Conservation (phyloP, 2,888 invertebrate species). For the Branchipolynoe longqiensis region DNA sequence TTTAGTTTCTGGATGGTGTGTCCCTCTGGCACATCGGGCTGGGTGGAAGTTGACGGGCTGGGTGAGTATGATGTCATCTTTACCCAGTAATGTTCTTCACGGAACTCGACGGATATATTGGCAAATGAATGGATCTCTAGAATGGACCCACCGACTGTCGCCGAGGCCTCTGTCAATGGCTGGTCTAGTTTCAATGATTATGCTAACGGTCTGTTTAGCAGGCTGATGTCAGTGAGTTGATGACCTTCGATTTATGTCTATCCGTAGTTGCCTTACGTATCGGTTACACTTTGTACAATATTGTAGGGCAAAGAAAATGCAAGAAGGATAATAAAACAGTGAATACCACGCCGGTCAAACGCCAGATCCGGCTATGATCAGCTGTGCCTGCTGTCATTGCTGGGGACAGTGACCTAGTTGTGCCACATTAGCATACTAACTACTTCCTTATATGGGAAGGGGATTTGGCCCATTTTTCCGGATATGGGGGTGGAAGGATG, state of each 20-base stretch:
- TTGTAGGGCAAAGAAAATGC: no score
- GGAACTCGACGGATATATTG: not conserved
- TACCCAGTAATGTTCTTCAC: not conserved
- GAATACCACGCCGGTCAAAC: not conserved
- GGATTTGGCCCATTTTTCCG: conserved; percentile 6
- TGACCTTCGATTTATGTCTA: not conserved
- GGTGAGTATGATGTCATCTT: conserved; percentile 41
- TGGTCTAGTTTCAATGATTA: conserved; percentile 55
- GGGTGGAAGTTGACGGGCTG: conserved; percentile 40
- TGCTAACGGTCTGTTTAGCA: conserved; percentile 29
- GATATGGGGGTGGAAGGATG: conserved; percentile 7
- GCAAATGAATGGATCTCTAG: no score
- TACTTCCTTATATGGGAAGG: conserved; percentile 32
- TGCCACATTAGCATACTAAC: conserved; percentile 37
- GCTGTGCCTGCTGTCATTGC: not conserved
- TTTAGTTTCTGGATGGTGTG: conserved; percentile 34
- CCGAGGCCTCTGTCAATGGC: conserved; percentile 20
- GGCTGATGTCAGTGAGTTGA: conserved; percentile 32
- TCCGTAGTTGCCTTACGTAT: no score
- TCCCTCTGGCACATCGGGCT: conserved; percentile 37
- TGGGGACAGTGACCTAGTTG: conserved; percentile 49
- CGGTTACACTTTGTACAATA: no score
- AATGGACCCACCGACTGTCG: conserved; percentile 9
- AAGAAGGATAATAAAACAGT: no score
- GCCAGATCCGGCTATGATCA: conserved; percentile 3